A percentile compares a stretch with the other conserved stretches of the same genome.
Evolutionary conservation across 2,113 vertebrate species (phyloP).

Genomic region (Ornithorhynchus anatinus): DNA sequence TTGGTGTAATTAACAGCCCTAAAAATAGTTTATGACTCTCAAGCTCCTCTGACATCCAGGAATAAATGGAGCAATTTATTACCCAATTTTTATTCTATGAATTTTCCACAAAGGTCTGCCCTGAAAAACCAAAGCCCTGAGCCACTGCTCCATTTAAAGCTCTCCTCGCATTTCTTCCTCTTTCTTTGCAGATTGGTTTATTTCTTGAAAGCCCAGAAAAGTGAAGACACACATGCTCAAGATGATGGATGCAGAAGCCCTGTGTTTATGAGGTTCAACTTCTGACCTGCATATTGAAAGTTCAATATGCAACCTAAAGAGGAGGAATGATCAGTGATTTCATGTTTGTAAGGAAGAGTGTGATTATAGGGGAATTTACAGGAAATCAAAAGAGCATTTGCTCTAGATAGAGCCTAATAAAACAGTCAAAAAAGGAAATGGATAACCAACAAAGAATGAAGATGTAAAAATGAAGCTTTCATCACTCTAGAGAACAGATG

Average conservation of each 20-base stretch:
- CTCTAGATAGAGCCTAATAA: constrained; percentile 50
- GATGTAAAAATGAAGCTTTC: background rate
- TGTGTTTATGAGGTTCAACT: constrained; percentile 52
- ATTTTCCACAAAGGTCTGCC: background rate
- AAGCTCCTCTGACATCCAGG: constrained; percentile 7
- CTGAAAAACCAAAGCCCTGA: background rate
- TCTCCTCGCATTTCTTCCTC: constrained; percentile 12
- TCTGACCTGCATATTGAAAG: constrained; percentile 37
- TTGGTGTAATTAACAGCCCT: constrained; percentile 38
- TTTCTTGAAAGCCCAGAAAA: constrained; percentile 20
- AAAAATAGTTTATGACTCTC: constrained; percentile 25
- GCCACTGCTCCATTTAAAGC: background rate
- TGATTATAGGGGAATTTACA: constrained; percentile 51
- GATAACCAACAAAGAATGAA: constrained; percentile 1
- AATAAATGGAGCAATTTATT: background rate
- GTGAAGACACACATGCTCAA: constrained; percentile 19
- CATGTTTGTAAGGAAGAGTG: constrained; percentile 31
- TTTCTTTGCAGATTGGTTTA: constrained; percentile 33
- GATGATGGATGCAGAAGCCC: constrained; percentile 8
- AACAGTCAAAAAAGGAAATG: constrained; percentile 47
- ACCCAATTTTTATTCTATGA: background rate
- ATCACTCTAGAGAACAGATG: background rate
- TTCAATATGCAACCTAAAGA: background rate
- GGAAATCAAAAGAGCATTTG: constrained; percentile 49
- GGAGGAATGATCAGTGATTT: constrained; percentile 41